Conservation (phyloP, 2,888 invertebrate genomes). For the Agrotis exclamationis region DNA sequence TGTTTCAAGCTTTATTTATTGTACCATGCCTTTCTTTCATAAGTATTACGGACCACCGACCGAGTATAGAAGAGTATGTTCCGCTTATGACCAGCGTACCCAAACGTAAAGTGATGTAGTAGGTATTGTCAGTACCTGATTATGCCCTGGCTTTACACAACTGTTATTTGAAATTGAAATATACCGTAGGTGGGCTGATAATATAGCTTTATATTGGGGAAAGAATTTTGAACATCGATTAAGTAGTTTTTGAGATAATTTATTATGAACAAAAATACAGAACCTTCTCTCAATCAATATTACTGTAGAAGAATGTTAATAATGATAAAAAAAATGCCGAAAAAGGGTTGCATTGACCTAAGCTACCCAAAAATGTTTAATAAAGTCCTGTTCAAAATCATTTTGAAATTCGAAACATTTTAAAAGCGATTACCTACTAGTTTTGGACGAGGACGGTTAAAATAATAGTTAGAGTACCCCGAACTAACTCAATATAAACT, state of each 20-base stretch:
- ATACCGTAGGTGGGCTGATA: too few species aligned
- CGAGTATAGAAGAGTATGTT: conserved; percentile 68
- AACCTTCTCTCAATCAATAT: too few species aligned
- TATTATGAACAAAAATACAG: too few species aligned
- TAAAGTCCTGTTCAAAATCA: background rate
- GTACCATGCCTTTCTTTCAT: conserved; percentile 77
- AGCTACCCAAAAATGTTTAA: too few species aligned
- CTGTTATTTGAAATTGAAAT: too few species aligned
- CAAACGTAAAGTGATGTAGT: too few species aligned
- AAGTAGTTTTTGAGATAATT: too few species aligned
- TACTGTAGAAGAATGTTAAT: too few species aligned
- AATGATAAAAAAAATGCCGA: background rate
- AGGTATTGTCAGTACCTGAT: background rate
- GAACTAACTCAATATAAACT: conserved; percentile 27
- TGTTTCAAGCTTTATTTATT: conserved; percentile 79
- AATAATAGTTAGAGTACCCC: background rate
- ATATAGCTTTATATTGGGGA: too few species aligned
- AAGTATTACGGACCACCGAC: conserved; percentile 80
- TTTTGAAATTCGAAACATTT: background rate
- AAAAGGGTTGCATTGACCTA: background rate
- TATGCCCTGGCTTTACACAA: too few species aligned
- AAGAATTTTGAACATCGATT: too few species aligned
- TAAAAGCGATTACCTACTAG: background rate
- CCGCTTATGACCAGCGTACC: conserved; percentile 59
- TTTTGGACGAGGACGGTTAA: accelerated